Evolutionary conservation across 2,888 invertebrate species (phyloP).

Genomic region (Trissonchulus latispiculum): DNA sequence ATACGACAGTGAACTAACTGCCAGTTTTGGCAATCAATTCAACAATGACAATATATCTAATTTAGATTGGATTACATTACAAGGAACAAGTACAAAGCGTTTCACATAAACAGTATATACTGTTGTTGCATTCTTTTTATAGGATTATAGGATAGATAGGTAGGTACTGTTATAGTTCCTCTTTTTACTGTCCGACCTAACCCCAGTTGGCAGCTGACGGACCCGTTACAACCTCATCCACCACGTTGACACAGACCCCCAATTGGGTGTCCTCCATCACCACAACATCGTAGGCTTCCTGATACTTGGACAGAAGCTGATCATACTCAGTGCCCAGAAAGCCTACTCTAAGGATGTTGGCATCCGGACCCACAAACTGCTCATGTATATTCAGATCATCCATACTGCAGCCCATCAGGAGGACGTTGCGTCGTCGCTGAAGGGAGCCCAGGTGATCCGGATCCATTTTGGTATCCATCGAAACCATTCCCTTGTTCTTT

Average conservation of each 20-base stretch:
- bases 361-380: not conserved
- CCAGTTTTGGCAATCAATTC: no score
- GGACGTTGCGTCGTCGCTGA: not conserved
- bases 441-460: not conserved
- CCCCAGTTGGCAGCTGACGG: not conserved
- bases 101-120: no score
- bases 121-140: no score
- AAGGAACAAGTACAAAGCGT: no score
- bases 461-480: not conserved
- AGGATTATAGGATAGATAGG: no score
- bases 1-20: no score
- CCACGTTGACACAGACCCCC: not conserved
- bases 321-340: not conserved
- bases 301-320: not conserved
- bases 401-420: not conserved
- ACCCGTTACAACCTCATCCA: not conserved
- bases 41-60: no score
- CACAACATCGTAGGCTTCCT: not conserved
- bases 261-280: not conserved
- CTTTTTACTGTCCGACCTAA: no score
- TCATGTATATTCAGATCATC: not conserved
- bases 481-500: not conserved
- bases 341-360: not conserved
- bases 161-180: no score
- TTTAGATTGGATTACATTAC: no score